A percentile compares a stretch with the other conserved stretches of the same genome.
phyloP scores from a whole-genome alignment of 1,140 invertebrate species.

The Chrysomallon squamiferum region DNA sequence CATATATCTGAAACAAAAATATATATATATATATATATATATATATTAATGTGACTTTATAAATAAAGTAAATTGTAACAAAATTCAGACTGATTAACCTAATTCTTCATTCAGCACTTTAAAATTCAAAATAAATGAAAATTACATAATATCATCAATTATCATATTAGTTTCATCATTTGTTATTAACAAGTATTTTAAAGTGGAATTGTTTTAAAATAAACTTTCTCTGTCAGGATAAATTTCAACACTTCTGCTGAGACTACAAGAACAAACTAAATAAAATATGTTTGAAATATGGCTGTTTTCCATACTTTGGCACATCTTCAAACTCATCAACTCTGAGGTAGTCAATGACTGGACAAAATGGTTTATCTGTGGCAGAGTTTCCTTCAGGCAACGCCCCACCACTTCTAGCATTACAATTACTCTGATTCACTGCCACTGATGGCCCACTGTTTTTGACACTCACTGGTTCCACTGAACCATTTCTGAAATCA shows the following conservation, averaged over 20 bases:
- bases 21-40: neutral
- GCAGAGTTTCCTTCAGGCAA: neutral
- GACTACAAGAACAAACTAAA: too few species aligned
- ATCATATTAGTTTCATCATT: neutral
- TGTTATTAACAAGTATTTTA: neutral
- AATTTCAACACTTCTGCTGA: too few species aligned
- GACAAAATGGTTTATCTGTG: slow-evolving; percentile 4
- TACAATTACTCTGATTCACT: neutral
- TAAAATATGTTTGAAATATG: too few species aligned
- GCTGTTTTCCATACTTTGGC: slow-evolving; percentile 39
- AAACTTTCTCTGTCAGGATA: neutral
- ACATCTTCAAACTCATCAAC: slow-evolving; percentile 46
- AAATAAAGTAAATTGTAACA: too few species aligned
- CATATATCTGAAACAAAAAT: slow-evolving; percentile 48
- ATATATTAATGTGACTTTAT: neutral
- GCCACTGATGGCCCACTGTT: neutral
- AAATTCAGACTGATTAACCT: too few species aligned
- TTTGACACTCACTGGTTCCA: neutral
- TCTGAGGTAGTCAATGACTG: slow-evolving; percentile 44
- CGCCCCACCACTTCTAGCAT: neutral
- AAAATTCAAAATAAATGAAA: neutral
- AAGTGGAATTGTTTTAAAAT: neutral
- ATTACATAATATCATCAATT: neutral
- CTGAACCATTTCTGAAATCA: neutral
- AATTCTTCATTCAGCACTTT: neutral